Conservation (phyloP, 2,797 vertebrate species). For the Chiloscyllium punctatum region DNA sequence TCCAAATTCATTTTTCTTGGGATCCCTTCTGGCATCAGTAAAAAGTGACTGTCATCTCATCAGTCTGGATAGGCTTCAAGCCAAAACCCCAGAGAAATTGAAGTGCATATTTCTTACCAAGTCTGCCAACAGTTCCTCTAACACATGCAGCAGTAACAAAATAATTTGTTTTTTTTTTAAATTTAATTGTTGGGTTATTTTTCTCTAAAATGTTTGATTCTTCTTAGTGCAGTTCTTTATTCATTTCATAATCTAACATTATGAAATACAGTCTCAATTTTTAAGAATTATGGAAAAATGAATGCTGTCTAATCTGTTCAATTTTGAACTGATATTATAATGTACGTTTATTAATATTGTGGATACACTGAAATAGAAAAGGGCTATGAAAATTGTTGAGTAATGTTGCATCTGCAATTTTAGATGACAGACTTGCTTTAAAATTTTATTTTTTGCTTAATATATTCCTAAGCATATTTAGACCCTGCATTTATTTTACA, state of each 20-base stretch:
- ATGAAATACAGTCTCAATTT: not conserved
- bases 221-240: not conserved
- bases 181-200: not conserved
- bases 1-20: slow-evolving; percentile 28
- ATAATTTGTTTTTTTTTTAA: not conserved
- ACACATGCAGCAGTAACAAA: not conserved
- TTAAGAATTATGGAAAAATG: not conserved
- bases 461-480: not conserved
- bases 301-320: not conserved
- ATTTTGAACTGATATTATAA: not conserved
- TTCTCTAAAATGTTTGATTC: not conserved
- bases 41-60: slow-evolving; percentile 24
- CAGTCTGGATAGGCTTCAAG: not conserved
- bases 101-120: not conserved
- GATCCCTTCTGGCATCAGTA: not conserved
- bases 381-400: not conserved
- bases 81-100: not conserved
- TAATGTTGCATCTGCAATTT: not conserved
- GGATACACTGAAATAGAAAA: not conserved
- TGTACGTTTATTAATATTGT: not conserved
- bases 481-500: not conserved
- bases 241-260: not conserved
- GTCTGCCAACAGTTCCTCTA: not conserved
- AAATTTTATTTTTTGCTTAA: not conserved
- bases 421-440: not conserved